Evolutionary conservation across 1,140 invertebrate genomes (phyloP), one percentile per base, ranked within the genome.

Genomic region (Caenorhabditis latens): DNA sequence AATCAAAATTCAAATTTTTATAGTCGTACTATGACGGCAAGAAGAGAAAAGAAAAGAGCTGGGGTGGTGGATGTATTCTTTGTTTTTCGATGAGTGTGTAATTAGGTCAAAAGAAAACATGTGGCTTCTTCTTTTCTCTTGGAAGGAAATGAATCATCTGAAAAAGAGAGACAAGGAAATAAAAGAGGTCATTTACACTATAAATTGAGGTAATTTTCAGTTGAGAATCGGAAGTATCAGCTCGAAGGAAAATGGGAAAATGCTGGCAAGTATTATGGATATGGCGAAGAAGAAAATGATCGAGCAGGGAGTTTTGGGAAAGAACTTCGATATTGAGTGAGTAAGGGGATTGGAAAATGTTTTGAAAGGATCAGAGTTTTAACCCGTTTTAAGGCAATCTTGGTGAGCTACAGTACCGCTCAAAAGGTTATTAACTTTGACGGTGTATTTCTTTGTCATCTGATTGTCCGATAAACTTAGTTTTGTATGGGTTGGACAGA

Each of bases 311-410:
- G 84, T 92, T 79, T 85, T 92, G 24, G 90, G 87, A 42, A 75
- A 89, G 4, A 89, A 92, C 40, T 90, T 92, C 82, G 91, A 91
- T 86, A 88, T 92, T 55, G 90, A 92, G 90, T 91, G 55, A 83
- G 89, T 89, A 61, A 7, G 2, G 8, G 40, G 46, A 53, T 40
- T 16, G n/a, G 16, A 2, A 53, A 53, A 32, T 0, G 32, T 32
- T 32, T 32, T 32, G 32, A 32, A 32, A 32, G 2, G 32, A 32
- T 32, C 1, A 32, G 32, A 32, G 32, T 32, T 32, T 32, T 32
- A 32, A 32, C 0, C 0, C 32, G 32, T 32, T 32, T 32, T 32
- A 32, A 32, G 1, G 32, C 32, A 32, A 32, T 32, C 32, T 32
- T 2, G 32, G 32, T 32, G 0, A 32, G 32, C 32, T 32, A 32